Evolutionary conservation across 2,888 invertebrate genomes (phyloP).

Genomic region (Calameuta filiformis): DNA sequence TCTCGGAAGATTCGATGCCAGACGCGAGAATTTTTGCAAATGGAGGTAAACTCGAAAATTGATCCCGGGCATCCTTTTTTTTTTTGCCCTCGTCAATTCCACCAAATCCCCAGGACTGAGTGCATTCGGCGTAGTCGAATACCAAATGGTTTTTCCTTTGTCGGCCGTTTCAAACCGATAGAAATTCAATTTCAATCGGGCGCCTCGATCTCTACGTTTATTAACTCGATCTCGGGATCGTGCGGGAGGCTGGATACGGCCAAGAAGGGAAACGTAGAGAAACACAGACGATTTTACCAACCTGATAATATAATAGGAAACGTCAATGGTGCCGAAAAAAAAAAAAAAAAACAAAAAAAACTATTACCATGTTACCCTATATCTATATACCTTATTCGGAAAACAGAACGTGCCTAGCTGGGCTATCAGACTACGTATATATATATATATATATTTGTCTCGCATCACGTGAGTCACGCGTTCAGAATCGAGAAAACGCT

Average conservation of each 20-base stretch:
- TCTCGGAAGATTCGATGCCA: not conserved
- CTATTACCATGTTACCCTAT: not conserved
- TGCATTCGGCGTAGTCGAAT: not conserved
- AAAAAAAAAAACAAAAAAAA: not conserved
- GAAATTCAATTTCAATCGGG: not conserved
- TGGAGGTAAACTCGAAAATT: not conserved
- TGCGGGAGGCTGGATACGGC: not conserved
- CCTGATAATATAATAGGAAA: not conserved
- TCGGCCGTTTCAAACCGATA: not conserved
- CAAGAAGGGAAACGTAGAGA: not conserved
- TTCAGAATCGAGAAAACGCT: not conserved
- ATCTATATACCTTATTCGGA: not conserved
- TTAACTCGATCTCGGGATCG: not conserved
- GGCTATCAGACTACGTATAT: not conserved
- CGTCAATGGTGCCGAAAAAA: not conserved
- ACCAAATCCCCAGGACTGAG: not conserved
- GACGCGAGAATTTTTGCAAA: not conserved
- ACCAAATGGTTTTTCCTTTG: not conserved
- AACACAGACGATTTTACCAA: not conserved
- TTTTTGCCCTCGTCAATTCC: not conserved
- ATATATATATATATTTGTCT: not conserved
- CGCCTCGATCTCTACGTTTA: not conserved
- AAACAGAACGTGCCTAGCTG: not conserved
- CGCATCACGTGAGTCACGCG: not conserved
- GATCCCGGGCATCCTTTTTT: not conserved